These are phyloP conservation scores for Platygyra sinensis DNA, from an alignment of 64 coral and sea anemone species.

Conservation along the genomic window DNA sequence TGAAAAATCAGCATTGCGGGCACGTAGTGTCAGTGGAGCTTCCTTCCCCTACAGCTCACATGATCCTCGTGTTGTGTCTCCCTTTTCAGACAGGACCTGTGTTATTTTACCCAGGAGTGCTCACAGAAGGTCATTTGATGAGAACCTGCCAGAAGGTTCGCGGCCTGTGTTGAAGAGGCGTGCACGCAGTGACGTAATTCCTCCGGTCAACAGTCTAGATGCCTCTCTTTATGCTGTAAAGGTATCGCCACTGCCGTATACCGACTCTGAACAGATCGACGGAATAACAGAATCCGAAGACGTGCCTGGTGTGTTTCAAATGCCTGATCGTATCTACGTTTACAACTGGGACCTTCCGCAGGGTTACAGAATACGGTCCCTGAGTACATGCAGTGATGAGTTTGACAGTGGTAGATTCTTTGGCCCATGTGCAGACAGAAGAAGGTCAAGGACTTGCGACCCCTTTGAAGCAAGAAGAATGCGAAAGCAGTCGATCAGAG, in stretches of 20 bases:
- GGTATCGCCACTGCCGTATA: too few species aligned
- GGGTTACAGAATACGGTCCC: not conserved
- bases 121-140: not conserved
- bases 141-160: not conserved
- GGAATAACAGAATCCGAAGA: not conserved
- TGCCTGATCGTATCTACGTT: constrained; percentile 64
- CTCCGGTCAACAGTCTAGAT: not conserved
- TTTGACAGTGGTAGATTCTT: constrained; percentile 1
- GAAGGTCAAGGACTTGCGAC: not conserved
- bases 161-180: not conserved
- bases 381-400: not conserved
- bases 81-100: constrained; percentile 38
- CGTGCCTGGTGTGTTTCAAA: constrained; percentile 24
- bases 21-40: constrained; percentile 70
- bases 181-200: constrained; percentile 14
- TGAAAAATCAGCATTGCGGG: constrained; percentile 47
- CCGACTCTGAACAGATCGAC: not conserved
- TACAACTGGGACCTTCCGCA: constrained; percentile 36
- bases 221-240: too few species aligned
- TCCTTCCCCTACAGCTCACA: constrained; percentile 83
- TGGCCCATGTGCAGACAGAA: not conserved
- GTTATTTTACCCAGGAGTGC: constrained; percentile 71
- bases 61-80: constrained; percentile 81
- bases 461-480: constrained; percentile 12
- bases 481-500: constrained; percentile 37